phyloP scores from a whole-genome alignment of 2,888 invertebrate genomes.

The Acrobeloides nanus region DNA sequence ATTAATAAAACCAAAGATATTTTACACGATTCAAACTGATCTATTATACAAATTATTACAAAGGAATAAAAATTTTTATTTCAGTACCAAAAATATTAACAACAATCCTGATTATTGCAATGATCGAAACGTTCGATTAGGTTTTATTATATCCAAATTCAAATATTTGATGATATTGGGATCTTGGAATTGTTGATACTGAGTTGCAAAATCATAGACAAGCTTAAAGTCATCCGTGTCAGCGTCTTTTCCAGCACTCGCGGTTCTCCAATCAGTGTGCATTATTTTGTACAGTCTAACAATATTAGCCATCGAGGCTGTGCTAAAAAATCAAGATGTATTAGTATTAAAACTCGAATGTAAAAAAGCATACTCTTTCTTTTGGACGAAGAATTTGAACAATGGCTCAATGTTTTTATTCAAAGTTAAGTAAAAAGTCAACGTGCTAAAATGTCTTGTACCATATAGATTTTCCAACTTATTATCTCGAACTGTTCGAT shows the following conservation, averaged over 20 bases:
- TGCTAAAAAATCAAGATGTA: constrained; percentile 25
- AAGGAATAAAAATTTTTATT: too few species aligned
- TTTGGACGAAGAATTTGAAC: constrained; percentile 39
- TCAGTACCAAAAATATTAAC: too few species aligned
- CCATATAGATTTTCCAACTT: constrained; percentile 72
- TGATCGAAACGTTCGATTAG: too few species aligned
- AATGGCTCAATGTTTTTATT: constrained; percentile 41
- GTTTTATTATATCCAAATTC: too few species aligned
- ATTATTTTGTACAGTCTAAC: constrained; percentile 41
- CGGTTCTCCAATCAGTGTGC: constrained; percentile 41
- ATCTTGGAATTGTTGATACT: too few species aligned
- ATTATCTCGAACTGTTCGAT: constrained; percentile 66
- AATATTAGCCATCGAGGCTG: constrained; percentile 39
- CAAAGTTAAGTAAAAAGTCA: constrained; percentile 70
- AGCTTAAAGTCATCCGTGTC: constrained; percentile 43
- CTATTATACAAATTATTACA: too few species aligned
- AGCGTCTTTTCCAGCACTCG: constrained; percentile 32
- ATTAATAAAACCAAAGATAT: too few species aligned
- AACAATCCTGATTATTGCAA: too few species aligned
- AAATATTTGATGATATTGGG: too few species aligned
- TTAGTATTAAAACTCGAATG: not conserved
- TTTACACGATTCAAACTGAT: too few species aligned
- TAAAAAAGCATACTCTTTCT: constrained; percentile 20
- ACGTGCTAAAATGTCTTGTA: constrained; percentile 84
- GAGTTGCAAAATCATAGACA: constrained; percentile 14